Conservation (phyloP, 2,888 invertebrate species). For the Colostygia pectinataria region DNA sequence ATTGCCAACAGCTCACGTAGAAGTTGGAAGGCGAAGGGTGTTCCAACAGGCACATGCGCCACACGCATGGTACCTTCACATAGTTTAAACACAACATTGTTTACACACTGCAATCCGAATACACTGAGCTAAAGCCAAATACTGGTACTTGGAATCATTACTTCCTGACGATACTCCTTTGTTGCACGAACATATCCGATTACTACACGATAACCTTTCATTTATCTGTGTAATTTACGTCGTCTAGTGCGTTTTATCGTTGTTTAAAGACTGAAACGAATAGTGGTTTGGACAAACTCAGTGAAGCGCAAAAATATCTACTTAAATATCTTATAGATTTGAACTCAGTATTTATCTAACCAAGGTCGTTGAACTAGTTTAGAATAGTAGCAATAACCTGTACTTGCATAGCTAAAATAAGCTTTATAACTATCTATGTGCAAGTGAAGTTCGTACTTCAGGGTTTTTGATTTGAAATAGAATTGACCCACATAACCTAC, state of each 20-base stretch:
- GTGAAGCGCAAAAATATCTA: constrained; percentile 52
- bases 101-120: constrained; percentile 17
- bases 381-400: constrained; percentile 6
- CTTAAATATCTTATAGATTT: constrained; percentile 3
- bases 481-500: constrained; percentile 30
- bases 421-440: constrained; percentile 1
- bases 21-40: constrained; percentile 58
- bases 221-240: constrained; percentile 34
- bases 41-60: constrained; percentile 55
- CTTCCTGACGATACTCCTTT: constrained; percentile 34
- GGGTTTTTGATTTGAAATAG: constrained; percentile 18
- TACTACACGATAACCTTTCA: constrained; percentile 37
- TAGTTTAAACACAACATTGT: constrained; percentile 46
- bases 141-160: constrained; percentile 35
- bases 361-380: constrained; percentile 14
- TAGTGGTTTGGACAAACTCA: constrained; percentile 45
- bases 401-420: neutral
- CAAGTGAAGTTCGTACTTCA: constrained; percentile 24
- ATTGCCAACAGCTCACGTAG: constrained; percentile 68
- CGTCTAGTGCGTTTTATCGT: constrained; percentile 46
- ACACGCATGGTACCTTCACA: constrained; percentile 45
- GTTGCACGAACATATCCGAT: constrained; percentile 23
- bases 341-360: constrained; percentile 41
- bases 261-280: constrained; percentile 49
- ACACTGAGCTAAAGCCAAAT: constrained; percentile 21